Evolutionary conservation across 2,797 vertebrate species (phyloP).

Genomic region (Vultur gryphus): DNA sequence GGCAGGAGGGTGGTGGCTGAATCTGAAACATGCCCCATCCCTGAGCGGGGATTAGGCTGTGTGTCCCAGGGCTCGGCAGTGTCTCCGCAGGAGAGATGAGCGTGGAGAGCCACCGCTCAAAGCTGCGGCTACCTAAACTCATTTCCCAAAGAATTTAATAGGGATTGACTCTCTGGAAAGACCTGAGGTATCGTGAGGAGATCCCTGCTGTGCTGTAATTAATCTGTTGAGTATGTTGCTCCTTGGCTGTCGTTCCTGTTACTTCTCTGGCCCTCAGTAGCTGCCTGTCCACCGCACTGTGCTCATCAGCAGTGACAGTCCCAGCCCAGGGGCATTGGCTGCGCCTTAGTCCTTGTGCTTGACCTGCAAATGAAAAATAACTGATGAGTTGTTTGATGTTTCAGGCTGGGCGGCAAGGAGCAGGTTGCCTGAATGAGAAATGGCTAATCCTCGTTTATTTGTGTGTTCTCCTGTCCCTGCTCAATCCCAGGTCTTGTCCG

Average conservation of each 20-base stretch:
- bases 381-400: not conserved
- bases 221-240: not conserved
- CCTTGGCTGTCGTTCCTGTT: not conserved
- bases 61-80: fast-evolving
- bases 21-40: not conserved
- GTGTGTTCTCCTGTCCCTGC: fast-evolving
- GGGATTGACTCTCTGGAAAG: not conserved
- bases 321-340: not conserved
- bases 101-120: not conserved
- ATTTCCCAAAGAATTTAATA: not conserved
- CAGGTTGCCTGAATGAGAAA: not conserved
- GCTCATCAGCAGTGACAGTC: not conserved
- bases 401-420: fast-evolving
- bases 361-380: not conserved
- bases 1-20: not conserved
- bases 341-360: not conserved
- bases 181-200: not conserved
- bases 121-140: not conserved
- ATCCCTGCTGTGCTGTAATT: not conserved
- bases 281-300: fast-evolving
- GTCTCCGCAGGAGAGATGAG: not conserved
- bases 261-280: not conserved
- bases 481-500: not conserved
- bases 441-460: fast-evolving
- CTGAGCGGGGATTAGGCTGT: fast-evolving